Percentiles rank a stretch among this genome's conserved stretches.
phyloP scores from a whole-genome alignment of 2,113 vertebrate genomes.

The Stegastes partitus region DNA sequence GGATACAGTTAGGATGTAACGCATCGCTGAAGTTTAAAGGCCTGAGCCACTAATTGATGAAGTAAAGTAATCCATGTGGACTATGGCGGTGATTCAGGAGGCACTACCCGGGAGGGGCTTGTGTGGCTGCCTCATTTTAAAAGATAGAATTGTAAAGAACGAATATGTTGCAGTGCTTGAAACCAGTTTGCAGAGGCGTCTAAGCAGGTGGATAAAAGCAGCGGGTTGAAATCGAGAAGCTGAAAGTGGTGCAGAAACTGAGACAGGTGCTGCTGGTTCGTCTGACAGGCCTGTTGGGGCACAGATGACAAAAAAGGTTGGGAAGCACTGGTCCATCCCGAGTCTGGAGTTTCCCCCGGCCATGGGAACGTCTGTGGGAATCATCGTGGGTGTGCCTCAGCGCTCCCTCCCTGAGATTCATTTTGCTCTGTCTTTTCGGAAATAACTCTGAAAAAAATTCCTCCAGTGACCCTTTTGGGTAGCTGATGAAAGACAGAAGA shows the following conservation, averaged over 20 bases:
- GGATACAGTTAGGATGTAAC: constrained; percentile 45
- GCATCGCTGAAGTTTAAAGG: constrained; percentile 47
- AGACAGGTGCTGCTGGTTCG: too few species aligned
- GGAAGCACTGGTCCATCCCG: neutral
- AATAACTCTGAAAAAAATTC: neutral
- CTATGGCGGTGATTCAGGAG: neutral
- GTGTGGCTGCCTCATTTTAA: neutral
- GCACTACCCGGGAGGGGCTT: neutral
- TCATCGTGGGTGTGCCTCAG: neutral
- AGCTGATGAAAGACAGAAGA: neutral
- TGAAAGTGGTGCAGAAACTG: too few species aligned
- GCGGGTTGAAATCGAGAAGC: too few species aligned
- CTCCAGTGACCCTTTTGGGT: neutral
- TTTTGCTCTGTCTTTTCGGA: neutral
- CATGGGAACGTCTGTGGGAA: neutral
- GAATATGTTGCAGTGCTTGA: neutral
- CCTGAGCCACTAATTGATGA: constrained; percentile 21
- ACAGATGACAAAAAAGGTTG: neutral
- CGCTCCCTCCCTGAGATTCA: neutral
- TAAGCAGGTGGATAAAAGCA: too few species aligned
- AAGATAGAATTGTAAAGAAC: neutral
- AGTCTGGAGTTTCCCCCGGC: neutral
- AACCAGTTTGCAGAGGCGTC: too few species aligned
- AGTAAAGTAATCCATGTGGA: constrained; percentile 15
- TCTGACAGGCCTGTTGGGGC: neutral